Conservation (phyloP, 2,888 invertebrate genomes). For the Xylota segnis region DNA sequence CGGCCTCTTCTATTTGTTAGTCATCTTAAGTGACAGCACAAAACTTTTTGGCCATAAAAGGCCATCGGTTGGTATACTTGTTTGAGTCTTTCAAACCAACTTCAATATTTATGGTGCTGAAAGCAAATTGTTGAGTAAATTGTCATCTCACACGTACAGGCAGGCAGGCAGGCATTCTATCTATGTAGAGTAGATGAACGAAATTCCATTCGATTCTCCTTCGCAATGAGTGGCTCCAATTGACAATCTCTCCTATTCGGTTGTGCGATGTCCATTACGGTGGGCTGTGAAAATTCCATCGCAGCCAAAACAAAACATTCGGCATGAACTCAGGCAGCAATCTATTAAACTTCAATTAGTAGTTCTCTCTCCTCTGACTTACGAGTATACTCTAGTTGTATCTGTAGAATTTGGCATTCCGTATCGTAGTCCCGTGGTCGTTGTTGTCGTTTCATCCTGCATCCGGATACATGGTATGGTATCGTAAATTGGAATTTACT, state of each 20-base stretch:
- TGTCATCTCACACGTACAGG: slow-evolving; percentile 24
- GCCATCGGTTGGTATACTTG: not conserved
- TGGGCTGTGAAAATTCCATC: slow-evolving; percentile 25
- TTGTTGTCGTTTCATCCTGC: slow-evolving; percentile 10
- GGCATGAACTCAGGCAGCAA: slow-evolving; percentile 38
- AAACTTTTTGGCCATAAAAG: slow-evolving; percentile 27
- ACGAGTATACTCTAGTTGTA: not conserved
- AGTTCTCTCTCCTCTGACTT: slow-evolving; percentile 8
- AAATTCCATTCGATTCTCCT: slow-evolving; percentile 11
- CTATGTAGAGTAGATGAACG: slow-evolving; percentile 24
- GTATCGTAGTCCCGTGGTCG: not conserved
- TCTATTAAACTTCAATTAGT: slow-evolving; percentile 74
- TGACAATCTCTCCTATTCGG: slow-evolving; percentile 19
- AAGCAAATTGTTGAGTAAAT: slow-evolving; percentile 51
- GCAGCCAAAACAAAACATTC: slow-evolving; percentile 40
- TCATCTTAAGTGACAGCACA: slow-evolving; percentile 9
- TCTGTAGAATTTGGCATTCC: slow-evolving; percentile 7
- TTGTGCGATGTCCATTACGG: slow-evolving; percentile 21
- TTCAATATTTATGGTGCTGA: slow-evolving; percentile 43
- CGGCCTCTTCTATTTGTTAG: slow-evolving; percentile 8
- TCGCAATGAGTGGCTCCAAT: slow-evolving; percentile 26
- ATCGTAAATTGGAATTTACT: slow-evolving; percentile 61
- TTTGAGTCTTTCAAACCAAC: slow-evolving; percentile 10
- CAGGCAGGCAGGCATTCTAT: too few species aligned
- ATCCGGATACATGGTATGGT: slow-evolving; percentile 15